Base-by-base conservation (phyloP, 2,113 vertebrate genomes). In the Mixornis gularis region DNA sequence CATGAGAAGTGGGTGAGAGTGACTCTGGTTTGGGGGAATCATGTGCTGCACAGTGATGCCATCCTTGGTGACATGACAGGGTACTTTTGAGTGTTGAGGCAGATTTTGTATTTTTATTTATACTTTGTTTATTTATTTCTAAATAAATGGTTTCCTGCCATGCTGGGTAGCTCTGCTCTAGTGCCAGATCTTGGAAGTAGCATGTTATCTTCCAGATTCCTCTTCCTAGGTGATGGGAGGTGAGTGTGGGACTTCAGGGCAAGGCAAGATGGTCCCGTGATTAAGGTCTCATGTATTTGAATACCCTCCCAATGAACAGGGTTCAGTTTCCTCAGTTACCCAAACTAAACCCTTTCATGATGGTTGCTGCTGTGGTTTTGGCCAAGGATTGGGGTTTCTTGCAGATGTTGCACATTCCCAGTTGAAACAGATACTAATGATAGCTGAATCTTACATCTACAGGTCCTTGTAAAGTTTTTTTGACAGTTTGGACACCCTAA, bases 1-100 rank as follows among this genome's bases (percentile, higher is more conserved):
- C 24, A 7, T 29, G 30, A 22, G 4, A 60, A 71, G 15, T 6
- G 13, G 32, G 27, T 4, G 1, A 59, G 24, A 15, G 1, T 3
- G 21, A 25, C 24, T 76, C 27, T 69, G 34, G 6, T 29, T 44
- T 53, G 40, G 36, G 34, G 43, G 66, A 86, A 27, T 11, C 5
- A 9, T 2, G 16, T 51, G 30, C 36, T 68, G 15, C 8, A 21
- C 17, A 16, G 10, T 8, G 64, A 38, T 46, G 27, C 1, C 9
- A 32, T 7, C 55, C 22, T 24, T 44, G 27, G 36, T 81, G 44
- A 43, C 0, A 0, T 5, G 9, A 17, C 8, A 20, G 8, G 17
- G 24, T 41, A 17, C 21, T 51, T 48, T 8, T 72, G 55, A 12
- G n/a, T 43, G 27, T 36, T 26, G 30, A 46, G 56, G 27, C 7